phyloP scores from a whole-genome alignment of 2,113 vertebrate genomes.

The Brienomyrus brachyistius region DNA sequence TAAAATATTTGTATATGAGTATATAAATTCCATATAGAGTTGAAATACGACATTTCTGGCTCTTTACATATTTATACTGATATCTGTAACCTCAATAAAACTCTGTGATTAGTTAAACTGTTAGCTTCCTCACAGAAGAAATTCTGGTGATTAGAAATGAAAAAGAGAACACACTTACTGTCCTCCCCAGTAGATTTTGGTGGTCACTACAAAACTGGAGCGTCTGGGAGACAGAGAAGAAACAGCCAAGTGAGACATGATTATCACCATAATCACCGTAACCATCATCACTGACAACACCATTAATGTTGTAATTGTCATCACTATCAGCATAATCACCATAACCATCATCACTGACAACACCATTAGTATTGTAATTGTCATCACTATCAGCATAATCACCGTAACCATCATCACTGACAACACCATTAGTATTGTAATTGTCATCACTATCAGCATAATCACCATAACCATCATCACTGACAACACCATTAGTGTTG shows the following conservation, averaged over 20 bases:
- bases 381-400: too few species aligned
- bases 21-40: not conserved
- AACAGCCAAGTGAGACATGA: not conserved
- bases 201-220: conserved; percentile 82
- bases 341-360: too few species aligned
- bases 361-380: too few species aligned
- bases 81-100: not conserved
- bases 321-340: not conserved
- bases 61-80: not conserved
- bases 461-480: too few species aligned
- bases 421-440: too few species aligned
- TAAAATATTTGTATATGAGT: not conserved
- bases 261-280: not conserved
- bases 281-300: not conserved
- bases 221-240: conserved; percentile 42
- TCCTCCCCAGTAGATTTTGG: conserved; percentile 88
- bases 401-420: too few species aligned
- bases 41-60: not conserved
- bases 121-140: not conserved
- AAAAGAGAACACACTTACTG: conserved; percentile 71
- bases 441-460: too few species aligned
- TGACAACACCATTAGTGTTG: too few species aligned
- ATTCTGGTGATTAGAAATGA: not conserved
- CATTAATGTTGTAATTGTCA: not conserved
- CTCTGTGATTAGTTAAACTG: not conserved